Percentiles rank a stretch among this genome's conserved stretches.
These are phyloP conservation scores for Macrobrachium nipponense DNA, from an alignment of 1,140 invertebrate genomes.

Conservation along the genomic window DNA sequence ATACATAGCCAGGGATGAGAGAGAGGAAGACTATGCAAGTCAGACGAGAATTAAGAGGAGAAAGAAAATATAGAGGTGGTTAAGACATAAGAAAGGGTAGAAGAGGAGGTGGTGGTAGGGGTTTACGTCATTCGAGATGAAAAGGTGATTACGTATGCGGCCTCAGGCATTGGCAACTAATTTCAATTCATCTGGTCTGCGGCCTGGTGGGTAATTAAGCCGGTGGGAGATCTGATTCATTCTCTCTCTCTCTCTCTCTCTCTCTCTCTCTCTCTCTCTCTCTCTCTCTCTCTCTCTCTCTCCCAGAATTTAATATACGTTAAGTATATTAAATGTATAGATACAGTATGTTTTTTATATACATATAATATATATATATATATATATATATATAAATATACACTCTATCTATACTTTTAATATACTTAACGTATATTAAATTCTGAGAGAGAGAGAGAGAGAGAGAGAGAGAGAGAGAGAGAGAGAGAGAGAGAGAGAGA, in stretches of 20 bases:
- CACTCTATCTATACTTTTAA: too few relatives aligned
- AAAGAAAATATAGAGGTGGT: background rate
- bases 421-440: background rate
- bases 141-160: background rate
- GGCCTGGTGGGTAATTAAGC: too few relatives aligned
- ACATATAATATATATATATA: too few relatives aligned
- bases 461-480: background rate
- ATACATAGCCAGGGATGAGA: too few relatives aligned
- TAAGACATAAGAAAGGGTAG: background rate
- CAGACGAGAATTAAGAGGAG: background rate
- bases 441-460: background rate
- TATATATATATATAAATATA: too few relatives aligned
- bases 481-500: slow-evolving; percentile 39
- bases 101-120: background rate
- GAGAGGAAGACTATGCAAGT: too few relatives aligned
- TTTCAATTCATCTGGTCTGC: too few relatives aligned
- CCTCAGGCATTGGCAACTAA: background rate
- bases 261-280: slow-evolving; percentile 2
- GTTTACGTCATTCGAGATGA: background rate
- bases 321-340: too few relatives aligned
- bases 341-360: too few relatives aligned
- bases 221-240: background rate
- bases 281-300: slow-evolving; percentile 18
- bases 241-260: slow-evolving; percentile 39
- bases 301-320: too few relatives aligned